Evolutionary conservation across 2,113 vertebrate species (phyloP), one percentile per base, ranked within the genome.

Genomic region (Pterocles burchelli): DNA sequence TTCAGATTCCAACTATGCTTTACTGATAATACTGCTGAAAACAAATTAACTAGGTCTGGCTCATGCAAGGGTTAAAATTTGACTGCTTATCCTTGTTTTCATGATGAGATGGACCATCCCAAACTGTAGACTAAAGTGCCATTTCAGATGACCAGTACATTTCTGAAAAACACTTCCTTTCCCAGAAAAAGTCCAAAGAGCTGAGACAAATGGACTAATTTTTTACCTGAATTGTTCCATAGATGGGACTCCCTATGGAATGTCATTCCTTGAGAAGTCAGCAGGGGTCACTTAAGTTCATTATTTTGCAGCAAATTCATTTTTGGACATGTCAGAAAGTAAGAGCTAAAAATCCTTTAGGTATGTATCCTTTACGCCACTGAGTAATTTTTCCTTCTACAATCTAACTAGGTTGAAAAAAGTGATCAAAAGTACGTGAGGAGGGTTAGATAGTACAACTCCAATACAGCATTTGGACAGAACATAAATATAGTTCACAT

Each of bases 231-330:
- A 17, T 29, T 0, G 0, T 77, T 87, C 75, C 45, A 21, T 54
- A 34, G 57, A 81, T 21, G n/a, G 67, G 65, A 63, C 54, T 91
- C 90, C 93, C 48, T 63, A 19, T 92, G 84, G 85, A 96, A 62
- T 93, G 96, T 83, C 82, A 90, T 93, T 89, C 95, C 95, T 91
- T 90, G 52, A 87, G 84, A 87, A 71, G 68, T 96, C 74, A 72
- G 94, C 52, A 73, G 94, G 82, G 77, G 93, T 97, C 92, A 72
- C 85, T 81, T 85, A 85, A 95, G 93, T 95, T 96, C 93, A 80
- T 81, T 94, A 48, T 48, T 97, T 92, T 92, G 73, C 74, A 89
- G 78, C 81, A 96, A 93, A 93, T 92, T 90, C 88, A 54, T 61
- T 46, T 89, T 93, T 79, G 90, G 68, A 86, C 54, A 78, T 36